Evolutionary conservation across 1,140 invertebrate genomes (phyloP).

Genomic region (Mizuhopecten yessoensis): DNA sequence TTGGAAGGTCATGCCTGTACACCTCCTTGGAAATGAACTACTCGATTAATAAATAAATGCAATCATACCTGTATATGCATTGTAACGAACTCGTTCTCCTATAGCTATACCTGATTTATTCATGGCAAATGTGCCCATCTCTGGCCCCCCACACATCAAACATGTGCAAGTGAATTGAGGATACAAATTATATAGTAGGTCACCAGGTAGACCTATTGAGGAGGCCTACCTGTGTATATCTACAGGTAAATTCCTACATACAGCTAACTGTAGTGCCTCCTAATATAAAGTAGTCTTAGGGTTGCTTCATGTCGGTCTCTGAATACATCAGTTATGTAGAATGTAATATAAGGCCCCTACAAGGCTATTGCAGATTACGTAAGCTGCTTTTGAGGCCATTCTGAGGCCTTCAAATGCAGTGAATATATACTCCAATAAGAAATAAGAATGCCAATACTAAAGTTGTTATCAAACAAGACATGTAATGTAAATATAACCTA

Average conservation of each 20-base stretch:
- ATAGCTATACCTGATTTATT: not conserved
- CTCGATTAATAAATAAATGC: not conserved
- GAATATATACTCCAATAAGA: no score
- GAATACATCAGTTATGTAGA: not conserved
- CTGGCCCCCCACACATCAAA: not conserved
- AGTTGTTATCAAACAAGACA: no score
- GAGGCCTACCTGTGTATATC: not conserved
- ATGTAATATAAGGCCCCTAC: no score
- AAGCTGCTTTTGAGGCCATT: no score
- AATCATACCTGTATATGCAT: not conserved
- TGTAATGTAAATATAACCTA: no score
- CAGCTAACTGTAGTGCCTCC: not conserved
- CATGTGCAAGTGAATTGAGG: conserved; percentile 23
- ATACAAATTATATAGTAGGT: not conserved
- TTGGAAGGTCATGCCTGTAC: no score
- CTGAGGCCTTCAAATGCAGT: no score
- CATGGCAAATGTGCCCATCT: not conserved
- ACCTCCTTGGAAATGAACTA: no score
- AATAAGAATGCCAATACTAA: no score
- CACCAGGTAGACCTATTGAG: not conserved
- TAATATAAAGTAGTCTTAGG: no score
- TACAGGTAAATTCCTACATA: not conserved
- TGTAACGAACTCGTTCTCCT: not conserved
- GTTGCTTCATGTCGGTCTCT: no score
- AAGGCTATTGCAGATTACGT: no score